These are phyloP conservation scores for Petrocephalus microphthalmus DNA, from an alignment of 2,113 vertebrate genomes.

Conservation along the genomic window DNA sequence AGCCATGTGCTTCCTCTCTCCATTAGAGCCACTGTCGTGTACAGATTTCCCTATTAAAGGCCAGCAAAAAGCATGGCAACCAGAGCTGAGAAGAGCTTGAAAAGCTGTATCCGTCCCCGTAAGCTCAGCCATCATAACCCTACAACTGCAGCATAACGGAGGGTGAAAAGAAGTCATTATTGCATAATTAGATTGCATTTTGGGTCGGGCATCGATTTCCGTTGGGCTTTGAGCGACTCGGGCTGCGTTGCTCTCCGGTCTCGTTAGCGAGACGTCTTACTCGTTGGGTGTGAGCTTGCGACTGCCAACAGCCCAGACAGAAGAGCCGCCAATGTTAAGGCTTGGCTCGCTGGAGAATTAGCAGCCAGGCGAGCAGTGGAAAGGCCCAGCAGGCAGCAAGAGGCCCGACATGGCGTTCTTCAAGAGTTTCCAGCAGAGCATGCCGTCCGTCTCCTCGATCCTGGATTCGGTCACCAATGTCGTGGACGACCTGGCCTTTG, in stretches of 20 bases:
- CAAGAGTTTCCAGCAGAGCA: conserved; percentile 61
- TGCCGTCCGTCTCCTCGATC: conserved; percentile 68
- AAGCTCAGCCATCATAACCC: neutral
- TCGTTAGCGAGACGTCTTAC: conserved; percentile 1
- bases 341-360: neutral
- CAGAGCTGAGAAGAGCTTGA: neutral
- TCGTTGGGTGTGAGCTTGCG: neutral
- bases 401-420: conserved; percentile 65
- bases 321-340: neutral
- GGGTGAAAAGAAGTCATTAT: conserved; percentile 16
- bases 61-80: neutral
- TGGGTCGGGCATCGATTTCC: conserved; percentile 2
- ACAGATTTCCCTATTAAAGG: neutral
- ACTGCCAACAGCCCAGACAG: neutral
- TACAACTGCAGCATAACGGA: neutral
- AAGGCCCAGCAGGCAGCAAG: neutral
- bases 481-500: conserved; percentile 61
- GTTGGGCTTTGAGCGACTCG: neutral
- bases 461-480: conserved; percentile 60
- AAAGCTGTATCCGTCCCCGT: neutral
- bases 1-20: neutral
- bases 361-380: neutral
- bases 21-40: neutral
- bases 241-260: neutral
- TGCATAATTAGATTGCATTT: conserved; percentile 14